A percentile compares a stretch with the other conserved stretches of the same genome.
Evolutionary conservation across 1,140 invertebrate species (phyloP).

Genomic region (Neuroterus valhalla): DNA sequence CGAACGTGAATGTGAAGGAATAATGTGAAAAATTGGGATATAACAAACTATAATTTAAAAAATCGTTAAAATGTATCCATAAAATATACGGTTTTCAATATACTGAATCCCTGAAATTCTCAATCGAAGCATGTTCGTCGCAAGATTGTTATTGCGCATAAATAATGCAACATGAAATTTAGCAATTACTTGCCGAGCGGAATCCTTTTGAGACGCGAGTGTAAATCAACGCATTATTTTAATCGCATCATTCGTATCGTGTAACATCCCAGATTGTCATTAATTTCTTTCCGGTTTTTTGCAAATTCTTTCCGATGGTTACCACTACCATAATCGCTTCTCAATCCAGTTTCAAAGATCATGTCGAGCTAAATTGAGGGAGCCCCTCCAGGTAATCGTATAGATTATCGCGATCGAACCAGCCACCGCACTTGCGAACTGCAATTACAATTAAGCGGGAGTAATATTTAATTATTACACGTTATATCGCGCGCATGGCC

Average conservation of each 20-base stretch:
- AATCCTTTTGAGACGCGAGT: background rate
- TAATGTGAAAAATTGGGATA: too few species aligned
- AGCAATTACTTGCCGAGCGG: background rate
- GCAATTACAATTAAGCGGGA: constrained; percentile 16
- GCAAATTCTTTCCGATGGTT: background rate
- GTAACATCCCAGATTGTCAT: background rate
- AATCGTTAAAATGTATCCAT: too few species aligned
- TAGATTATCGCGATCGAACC: constrained; percentile 5
- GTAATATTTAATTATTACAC: constrained; percentile 26
- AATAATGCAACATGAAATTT: too few species aligned
- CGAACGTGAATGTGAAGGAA: too few species aligned
- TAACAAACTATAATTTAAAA: too few species aligned
- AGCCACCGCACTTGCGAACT: background rate
- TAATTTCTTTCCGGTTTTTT: background rate
- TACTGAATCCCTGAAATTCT: too few species aligned
- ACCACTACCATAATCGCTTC: constrained; percentile 15
- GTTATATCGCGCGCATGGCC: background rate
- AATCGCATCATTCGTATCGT: background rate
- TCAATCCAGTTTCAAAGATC: constrained; percentile 9
- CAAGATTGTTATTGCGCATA: too few species aligned
- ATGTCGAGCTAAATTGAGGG: background rate
- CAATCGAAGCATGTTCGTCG: too few species aligned
- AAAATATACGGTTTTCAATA: too few species aligned
- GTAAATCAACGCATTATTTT: background rate
- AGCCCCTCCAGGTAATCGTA: background rate